These are phyloP conservation scores for Ridgeia piscesae DNA, from an alignment of 1,140 invertebrate genomes.

Conservation along the genomic window DNA sequence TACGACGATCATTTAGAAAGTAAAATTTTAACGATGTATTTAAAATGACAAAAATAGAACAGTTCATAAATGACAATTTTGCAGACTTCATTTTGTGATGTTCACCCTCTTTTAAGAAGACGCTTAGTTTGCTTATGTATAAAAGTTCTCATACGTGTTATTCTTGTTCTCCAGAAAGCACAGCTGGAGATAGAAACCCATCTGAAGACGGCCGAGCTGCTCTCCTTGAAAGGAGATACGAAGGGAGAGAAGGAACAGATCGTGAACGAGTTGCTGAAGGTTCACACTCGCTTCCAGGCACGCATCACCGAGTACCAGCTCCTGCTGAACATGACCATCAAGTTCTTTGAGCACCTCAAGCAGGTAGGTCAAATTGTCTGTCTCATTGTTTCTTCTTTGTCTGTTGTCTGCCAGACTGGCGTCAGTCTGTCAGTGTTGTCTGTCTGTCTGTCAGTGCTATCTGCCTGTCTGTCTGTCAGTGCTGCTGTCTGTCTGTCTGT, in stretches of 20 bases:
- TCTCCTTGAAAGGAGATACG: constrained; percentile 57
- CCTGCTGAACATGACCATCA: constrained; percentile 71
- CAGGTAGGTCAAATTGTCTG: constrained; percentile 62
- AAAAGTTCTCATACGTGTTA: not conserved
- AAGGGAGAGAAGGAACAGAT: constrained; percentile 62
- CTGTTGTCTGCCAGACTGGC: too few species aligned
- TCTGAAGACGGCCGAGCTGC: constrained; percentile 67
- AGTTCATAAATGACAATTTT: too few species aligned
- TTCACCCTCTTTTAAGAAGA: too few species aligned
- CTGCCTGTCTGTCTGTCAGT: too few species aligned
- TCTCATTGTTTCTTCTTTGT: too few species aligned
- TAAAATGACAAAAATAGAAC: too few species aligned
- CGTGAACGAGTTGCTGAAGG: constrained; percentile 65
- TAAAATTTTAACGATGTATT: too few species aligned
- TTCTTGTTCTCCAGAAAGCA: constrained; percentile 58
- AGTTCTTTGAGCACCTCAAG: constrained; percentile 70
- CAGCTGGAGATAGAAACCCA: constrained; percentile 72
- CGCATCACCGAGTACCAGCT: constrained; percentile 74
- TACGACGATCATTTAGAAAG: too few species aligned
- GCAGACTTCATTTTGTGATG: too few species aligned
- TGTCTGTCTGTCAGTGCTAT: too few species aligned
- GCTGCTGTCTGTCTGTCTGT: too few species aligned
- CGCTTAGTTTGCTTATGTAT: not conserved
- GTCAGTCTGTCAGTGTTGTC: too few species aligned
- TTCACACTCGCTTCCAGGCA: constrained; percentile 68